phyloP scores from a whole-genome alignment of 2,113 vertebrate genomes.

The Dolichallabes microphthalmus region DNA sequence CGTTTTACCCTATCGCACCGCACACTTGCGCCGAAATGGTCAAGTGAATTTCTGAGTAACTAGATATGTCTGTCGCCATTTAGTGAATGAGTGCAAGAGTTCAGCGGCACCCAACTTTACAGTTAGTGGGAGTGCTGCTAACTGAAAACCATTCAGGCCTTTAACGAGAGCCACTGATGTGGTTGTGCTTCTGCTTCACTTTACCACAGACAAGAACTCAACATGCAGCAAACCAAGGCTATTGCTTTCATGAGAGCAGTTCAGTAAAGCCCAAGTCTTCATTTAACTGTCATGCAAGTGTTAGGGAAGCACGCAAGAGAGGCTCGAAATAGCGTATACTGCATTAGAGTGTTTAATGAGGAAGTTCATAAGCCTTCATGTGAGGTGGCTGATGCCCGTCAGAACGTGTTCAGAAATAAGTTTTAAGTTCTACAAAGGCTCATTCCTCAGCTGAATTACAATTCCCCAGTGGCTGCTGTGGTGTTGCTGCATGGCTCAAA shows the following conservation, averaged over 20 bases:
- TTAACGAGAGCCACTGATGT: constrained; percentile 40
- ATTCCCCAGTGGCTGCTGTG: constrained; percentile 39
- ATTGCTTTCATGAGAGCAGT: constrained; percentile 33
- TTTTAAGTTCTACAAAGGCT: constrained; percentile 25
- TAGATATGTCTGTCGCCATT: constrained; percentile 28
- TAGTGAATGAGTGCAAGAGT: constrained; percentile 40
- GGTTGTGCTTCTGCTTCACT: constrained; percentile 30
- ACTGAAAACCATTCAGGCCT: constrained; percentile 35
- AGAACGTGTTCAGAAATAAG: constrained; percentile 15
- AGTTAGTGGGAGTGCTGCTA: constrained; percentile 37
- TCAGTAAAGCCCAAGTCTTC: constrained; percentile 18
- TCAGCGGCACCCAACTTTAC: constrained; percentile 19
- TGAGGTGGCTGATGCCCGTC: constrained; percentile 14
- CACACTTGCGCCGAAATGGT: constrained; percentile 15
- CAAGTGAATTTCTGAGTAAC: constrained; percentile 1
- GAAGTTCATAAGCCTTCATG: constrained; percentile 26
- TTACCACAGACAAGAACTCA: constrained; percentile 34
- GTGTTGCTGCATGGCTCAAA: constrained; percentile 33
- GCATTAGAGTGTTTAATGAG: constrained; percentile 22
- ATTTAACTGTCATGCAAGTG: constrained; percentile 35
- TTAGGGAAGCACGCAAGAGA: constrained; percentile 26
- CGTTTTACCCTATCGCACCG: not conserved
- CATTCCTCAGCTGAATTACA: constrained; percentile 25
- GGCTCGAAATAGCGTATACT: constrained; percentile 28
- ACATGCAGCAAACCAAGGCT: constrained; percentile 21